Evolutionary conservation across 2,113 vertebrate species (phyloP), one percentile per base, ranked within the genome.

Genomic region (Bucco capensis): DNA sequence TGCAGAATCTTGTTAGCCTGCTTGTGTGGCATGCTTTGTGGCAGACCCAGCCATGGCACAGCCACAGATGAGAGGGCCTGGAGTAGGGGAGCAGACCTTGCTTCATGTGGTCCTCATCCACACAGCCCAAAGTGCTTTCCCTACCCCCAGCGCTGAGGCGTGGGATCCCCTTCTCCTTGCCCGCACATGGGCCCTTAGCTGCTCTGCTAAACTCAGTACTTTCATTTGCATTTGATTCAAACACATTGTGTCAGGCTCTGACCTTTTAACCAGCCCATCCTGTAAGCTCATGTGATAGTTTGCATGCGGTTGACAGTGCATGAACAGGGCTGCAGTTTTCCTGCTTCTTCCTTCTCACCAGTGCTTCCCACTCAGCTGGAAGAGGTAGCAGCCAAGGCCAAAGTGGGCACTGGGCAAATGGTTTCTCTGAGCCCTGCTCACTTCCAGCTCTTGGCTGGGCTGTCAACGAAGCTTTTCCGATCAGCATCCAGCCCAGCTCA

Each of bases 1-100:
- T 50, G 30, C 31, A 62, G 16, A 81, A 24, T 37, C 47, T 21
- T 8, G 12, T n/a, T 37, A 10, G 28, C 19, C 47, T 33, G 30
- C 69, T 73, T 44, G 33, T 47, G 40, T 12, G 2, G 0, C 0
- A 0, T 0, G 0, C 18, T 64, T 30, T 80, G 49, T 19, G 31
- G 35, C 23, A 56, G 57, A 38, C 12, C 5, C 6, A 2, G 56
- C 70, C 0, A 0, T 13, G 49, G 51, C 31, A 17, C 19, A 3
- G 54, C 50, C 28, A 37, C 6, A 12, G 33, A n/a, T n/a, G n/a
- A n/a, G n/a, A n/a, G n/a, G n/a, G n/a, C n/a, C n/a, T n/a, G n/a
- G n/a, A n/a, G n/a, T n/a, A n/a, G n/a, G 9, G 10, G 6, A 16
- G 16, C 27, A 73, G n/a, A 57, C 9, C 27, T 72, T 4, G 3